Conservation (phyloP, 2,797 vertebrate genomes). For the Sebastes iracundus region DNA sequence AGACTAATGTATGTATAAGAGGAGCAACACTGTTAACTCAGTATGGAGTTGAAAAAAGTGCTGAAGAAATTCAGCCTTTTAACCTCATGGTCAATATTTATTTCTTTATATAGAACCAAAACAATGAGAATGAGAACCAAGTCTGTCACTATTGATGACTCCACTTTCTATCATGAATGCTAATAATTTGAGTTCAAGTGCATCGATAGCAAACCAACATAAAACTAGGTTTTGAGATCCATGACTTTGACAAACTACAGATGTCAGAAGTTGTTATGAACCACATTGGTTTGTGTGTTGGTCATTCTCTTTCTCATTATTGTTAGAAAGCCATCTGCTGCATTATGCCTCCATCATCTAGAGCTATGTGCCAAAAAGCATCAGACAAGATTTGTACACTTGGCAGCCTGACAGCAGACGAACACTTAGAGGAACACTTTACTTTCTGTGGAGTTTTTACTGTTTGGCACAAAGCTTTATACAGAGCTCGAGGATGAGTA, state of each 20-base stretch:
- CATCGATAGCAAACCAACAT: background rate
- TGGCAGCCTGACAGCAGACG: conserved; percentile 26
- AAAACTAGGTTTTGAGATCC: background rate
- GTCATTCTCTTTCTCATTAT: background rate
- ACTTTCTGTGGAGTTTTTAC: conserved; percentile 12
- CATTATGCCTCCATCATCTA: background rate
- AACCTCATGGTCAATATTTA: background rate
- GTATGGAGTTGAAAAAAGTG: background rate
- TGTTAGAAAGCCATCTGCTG: conserved; percentile 6
- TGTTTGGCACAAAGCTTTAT: conserved; percentile 32
- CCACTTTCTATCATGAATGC: background rate
- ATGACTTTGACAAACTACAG: background rate
- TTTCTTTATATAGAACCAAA: background rate
- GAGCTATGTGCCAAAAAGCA: background rate
- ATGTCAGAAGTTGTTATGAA: background rate
- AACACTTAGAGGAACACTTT: conserved; percentile 19
- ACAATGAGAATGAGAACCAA: background rate
- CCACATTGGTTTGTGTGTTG: background rate
- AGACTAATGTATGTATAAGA: background rate
- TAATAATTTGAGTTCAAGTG: background rate
- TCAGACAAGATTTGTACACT: conserved; percentile 26
- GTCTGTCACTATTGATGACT: background rate
- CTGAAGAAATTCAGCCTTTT: background rate
- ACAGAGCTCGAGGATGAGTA: conserved; percentile 20
- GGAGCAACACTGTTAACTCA: background rate